phyloP scores from a whole-genome alignment of 2,888 invertebrate species.

The Gymnoscelis rufifasciata region DNA sequence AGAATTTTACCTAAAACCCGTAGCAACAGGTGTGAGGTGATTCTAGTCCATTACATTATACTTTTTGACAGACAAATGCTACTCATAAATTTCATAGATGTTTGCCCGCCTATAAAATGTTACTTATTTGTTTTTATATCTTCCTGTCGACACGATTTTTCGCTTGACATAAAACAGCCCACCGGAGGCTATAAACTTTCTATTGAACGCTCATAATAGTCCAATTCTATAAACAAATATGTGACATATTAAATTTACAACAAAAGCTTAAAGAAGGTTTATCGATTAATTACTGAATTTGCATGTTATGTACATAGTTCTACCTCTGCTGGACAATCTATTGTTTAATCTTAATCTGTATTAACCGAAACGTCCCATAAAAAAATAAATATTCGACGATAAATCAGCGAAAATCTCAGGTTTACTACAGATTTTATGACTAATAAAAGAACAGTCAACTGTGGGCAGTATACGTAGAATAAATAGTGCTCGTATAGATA shows the following conservation, averaged over 20 bases:
- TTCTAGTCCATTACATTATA: conserved; percentile 11
- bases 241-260: no score
- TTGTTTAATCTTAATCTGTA: conserved; percentile 52
- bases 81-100: conserved; percentile 20
- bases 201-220: conserved; percentile 49
- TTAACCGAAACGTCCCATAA: conserved; percentile 50
- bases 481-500: conserved; percentile 49
- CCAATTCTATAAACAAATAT: conserved; percentile 45
- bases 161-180: conserved; percentile 38
- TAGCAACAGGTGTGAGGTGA: neutral
- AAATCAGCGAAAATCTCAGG: conserved; percentile 70
- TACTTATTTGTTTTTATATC: conserved; percentile 35
- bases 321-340: neutral
- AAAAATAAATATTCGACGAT: conserved; percentile 73
- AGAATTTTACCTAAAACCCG: neutral
- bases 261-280: no score
- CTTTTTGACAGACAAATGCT: conserved; percentile 10
- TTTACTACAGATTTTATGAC: conserved; percentile 69
- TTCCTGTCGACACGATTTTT: conserved; percentile 48
- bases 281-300: no score
- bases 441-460: conserved; percentile 76
- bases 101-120: conserved; percentile 28
- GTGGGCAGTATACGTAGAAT: conserved; percentile 60
- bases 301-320: no score
- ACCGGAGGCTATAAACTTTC: conserved; percentile 66